Evolutionary conservation across 2,113 vertebrate species (phyloP), one percentile per base, ranked within the genome.

Genomic region (Eptesicus fuscus): DNA sequence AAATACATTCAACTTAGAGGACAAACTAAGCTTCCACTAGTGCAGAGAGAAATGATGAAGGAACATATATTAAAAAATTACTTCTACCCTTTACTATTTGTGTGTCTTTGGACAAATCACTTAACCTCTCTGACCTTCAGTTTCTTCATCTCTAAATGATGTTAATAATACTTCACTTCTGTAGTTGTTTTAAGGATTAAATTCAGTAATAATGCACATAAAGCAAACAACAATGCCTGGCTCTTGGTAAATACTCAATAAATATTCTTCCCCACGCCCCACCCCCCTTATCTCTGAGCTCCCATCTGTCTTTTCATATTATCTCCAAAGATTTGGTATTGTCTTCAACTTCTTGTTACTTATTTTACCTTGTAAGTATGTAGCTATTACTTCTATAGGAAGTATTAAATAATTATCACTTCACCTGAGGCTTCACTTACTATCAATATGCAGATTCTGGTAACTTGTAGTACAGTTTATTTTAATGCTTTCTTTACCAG

Each of bases 261-360:
- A 32, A 16, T 63, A 61, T 42, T 30, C 40, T 65, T 61, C 23
- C 25, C 22, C 65, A 22, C 47, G 47, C 17, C 18, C 2, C 0
- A 1, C 8, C 13, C 14, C 14, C 20, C 71, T 91, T 47, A 9
- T 40, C 77, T 63, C 79, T 65, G 32, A 95, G 35, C 44, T 88
- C 56, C 51, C 28, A 44, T 74, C 44, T 92, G n/a, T 67, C n/a
- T 79, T 80, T 88, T n/a, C 40, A 10, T 78, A 51, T 83, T 20
- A 14, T 74, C 76, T 40, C 30, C 56, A 47, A 78, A 94, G 30
- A 25, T 87, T 80, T n/a, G 16, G 5, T 85, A 8, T 82, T 40
- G 9, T 84, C 51, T 92, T 78, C 92, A 77, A 56, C 70, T 88
- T 91, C 22, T 83, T 95, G 23, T 56, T 79, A 61, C 79, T 83